A percentile compares a stretch with the other conserved stretches of the same genome.
These are phyloP conservation scores for Anser cygnoides DNA, from an alignment of 2,113 vertebrate species.

Conservation along the genomic window DNA sequence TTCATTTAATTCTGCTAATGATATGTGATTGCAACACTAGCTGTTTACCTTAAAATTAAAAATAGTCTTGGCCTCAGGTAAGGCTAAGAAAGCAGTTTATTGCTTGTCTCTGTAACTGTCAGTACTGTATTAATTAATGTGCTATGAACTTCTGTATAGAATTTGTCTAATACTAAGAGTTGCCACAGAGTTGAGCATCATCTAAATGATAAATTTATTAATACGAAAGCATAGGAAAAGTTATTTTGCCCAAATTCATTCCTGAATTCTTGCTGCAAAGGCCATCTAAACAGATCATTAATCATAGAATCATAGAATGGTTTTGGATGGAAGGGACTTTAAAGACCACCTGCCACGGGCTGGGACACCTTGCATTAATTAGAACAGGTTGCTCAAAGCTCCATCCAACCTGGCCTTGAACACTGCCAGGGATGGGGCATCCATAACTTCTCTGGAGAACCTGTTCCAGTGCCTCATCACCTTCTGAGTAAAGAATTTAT, in stretches of 20 bases:
- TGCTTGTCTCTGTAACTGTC: not conserved
- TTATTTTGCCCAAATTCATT: not conserved
- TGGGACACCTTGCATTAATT: no score
- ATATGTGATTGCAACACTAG: not conserved
- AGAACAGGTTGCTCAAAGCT: no score
- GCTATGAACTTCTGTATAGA: not conserved
- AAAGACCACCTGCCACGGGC: no score
- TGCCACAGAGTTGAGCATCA: not conserved
- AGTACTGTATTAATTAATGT: not conserved
- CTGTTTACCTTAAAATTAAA: not conserved
- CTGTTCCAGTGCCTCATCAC: no score
- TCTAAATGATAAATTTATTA: not conserved
- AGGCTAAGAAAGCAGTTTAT: not conserved
- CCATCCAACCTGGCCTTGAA: no score
- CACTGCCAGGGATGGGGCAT: no score
- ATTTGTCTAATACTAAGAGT: not conserved
- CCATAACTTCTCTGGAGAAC: no score
- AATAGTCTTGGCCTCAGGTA: not conserved
- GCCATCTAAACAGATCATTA: not conserved
- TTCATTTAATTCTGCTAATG: not conserved
- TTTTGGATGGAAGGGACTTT: no score
- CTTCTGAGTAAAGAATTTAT: no score
- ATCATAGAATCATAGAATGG: no score
- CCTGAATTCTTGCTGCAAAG: not conserved
- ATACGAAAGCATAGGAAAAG: not conserved